Percentiles rank a stretch among this genome's conserved stretches.
phyloP scores from a whole-genome alignment of 2,888 invertebrate species.

The Ectobius pallidus region DNA sequence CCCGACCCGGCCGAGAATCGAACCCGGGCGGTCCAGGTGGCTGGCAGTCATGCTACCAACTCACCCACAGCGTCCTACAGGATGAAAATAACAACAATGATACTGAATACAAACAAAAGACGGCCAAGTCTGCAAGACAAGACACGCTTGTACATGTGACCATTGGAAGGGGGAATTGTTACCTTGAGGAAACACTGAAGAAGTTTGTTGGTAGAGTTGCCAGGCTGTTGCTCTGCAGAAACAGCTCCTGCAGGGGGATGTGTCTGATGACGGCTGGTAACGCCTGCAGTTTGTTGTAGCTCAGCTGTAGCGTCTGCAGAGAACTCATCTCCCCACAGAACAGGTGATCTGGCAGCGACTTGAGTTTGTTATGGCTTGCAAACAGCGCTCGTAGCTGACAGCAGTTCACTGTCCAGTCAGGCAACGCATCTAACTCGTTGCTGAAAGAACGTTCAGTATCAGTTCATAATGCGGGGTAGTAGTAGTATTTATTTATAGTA shows the following conservation, averaged over 20 bases:
- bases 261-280: slow-evolving; percentile 65
- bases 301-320: slow-evolving; percentile 71
- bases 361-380: slow-evolving; percentile 75
- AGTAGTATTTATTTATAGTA: not conserved
- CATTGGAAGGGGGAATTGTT: too few species aligned
- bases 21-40: too few species aligned
- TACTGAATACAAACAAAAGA: too few species aligned
- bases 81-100: too few species aligned
- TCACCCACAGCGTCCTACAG: too few species aligned
- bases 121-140: too few species aligned
- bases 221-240: slow-evolving; percentile 79
- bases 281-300: slow-evolving; percentile 76
- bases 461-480: not conserved
- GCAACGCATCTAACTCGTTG: slow-evolving; percentile 73
- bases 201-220: slow-evolving; percentile 77
- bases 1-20: too few species aligned
- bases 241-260: slow-evolving; percentile 67
- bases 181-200: slow-evolving; percentile 63
- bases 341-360: slow-evolving; percentile 73
- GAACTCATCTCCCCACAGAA: slow-evolving; percentile 76
- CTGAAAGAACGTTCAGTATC: slow-evolving; percentile 48
- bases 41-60: too few species aligned
- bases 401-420: slow-evolving; percentile 79
- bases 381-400: slow-evolving; percentile 73
- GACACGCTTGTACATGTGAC: too few species aligned